Evolutionary conservation across 1,140 invertebrate species (phyloP).

Genomic region (Zeugodacus cucurbitae): DNA sequence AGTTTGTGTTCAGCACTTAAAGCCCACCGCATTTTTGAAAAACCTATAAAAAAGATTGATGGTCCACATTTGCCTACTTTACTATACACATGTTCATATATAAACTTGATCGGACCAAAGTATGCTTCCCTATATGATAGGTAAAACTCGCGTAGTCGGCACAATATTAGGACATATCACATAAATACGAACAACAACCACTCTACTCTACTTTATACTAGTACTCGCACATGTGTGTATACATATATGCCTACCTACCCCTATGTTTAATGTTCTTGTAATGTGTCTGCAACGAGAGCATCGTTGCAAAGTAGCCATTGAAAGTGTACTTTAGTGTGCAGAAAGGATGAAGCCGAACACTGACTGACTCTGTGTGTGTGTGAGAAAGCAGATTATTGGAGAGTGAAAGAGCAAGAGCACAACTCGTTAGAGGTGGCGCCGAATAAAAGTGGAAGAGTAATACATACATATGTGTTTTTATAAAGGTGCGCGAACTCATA

Average conservation of each 20-base stretch:
- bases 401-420: background rate
- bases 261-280: background rate
- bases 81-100: no score
- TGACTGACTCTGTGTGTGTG: background rate
- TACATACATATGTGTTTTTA: background rate
- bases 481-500: background rate
- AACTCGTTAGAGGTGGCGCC: background rate
- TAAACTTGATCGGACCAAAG: no score
- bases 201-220: no score
- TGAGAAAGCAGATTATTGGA: background rate
- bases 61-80: no score
- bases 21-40: no score
- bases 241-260: background rate
- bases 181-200: background rate
- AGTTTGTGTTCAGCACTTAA: no score
- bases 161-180: background rate
- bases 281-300: background rate
- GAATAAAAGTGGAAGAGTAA: background rate
- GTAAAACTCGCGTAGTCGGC: no score
- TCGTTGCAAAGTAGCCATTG: background rate
- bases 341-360: background rate
- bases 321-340: background rate
- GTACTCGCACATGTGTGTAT: background rate
- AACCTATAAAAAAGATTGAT: no score
- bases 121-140: no score